Evolutionary conservation across 2,888 invertebrate species (phyloP), one percentile per base, ranked within the genome.

Genomic region (Biston stratarius): DNA sequence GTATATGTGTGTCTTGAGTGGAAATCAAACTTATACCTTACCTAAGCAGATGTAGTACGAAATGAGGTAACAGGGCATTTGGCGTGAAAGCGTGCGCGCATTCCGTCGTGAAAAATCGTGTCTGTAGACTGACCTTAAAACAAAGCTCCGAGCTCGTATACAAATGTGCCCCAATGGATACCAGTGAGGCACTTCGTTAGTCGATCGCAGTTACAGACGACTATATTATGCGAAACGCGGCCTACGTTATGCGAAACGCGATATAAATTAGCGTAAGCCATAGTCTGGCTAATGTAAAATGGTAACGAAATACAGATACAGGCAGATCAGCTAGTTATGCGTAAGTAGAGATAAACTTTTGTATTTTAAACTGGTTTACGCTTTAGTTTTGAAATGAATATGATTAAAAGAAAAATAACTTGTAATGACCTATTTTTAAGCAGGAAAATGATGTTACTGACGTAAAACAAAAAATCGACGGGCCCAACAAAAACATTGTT

Each of bases 161-260:
- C 74, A 83, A 86, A 86, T 82, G 77, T 77, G 76, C 67, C 55
- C 67, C 67, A 70, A 69, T 70, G 68, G 65, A 60, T 56, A 47
- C 51, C 64, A 55, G 64, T 60, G 64, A 70, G 67, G 60, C 60
- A 67, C 73, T 72, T 74, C 71, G 69, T 69, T 61, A 69, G 72
- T 51, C 51, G 56, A 59, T 60, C 75, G 71, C 73, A 74, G 75
- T 75, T 74, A 77, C 76, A 71, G 73, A 78, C 74, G 69, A 66
- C 73, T 74, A 77, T 79, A 82, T 80, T 81, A 82, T 81, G 73
- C 72, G 45, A 62, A 70, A 65, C 24, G 15, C 58, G 58, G 48
- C 48, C 73, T 75, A 76, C 78, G 81, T 79, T 81, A 82, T 80
- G 73, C 79, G 71, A 69, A 76, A 78, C 67, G 76, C 75, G 70